Conservation (phyloP, 2,797 vertebrate species). For the Pseudochirops cupreus region DNA sequence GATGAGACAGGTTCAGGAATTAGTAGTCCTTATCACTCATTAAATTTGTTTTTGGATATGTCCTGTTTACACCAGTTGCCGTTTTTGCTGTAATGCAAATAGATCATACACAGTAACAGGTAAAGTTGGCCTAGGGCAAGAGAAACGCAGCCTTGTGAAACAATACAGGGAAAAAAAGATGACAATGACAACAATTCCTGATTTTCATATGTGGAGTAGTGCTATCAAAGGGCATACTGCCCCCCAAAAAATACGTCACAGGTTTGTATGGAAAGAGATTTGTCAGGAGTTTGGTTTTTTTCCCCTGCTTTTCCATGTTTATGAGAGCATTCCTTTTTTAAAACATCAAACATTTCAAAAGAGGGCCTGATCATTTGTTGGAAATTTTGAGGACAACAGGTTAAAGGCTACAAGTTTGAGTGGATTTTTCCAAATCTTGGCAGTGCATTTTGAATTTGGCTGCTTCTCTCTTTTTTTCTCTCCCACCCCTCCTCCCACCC, state of each 20-base stretch:
- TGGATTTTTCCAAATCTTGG: background rate
- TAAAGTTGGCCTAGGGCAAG: constrained; percentile 27
- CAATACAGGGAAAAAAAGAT: background rate
- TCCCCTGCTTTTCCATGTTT: background rate
- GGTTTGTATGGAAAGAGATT: background rate
- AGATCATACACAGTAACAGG: rapidly evolving
- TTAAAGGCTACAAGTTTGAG: background rate
- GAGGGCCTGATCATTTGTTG: constrained; percentile 39
- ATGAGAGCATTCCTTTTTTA: background rate
- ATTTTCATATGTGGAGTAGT: constrained; percentile 59
- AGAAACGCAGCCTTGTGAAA: constrained; percentile 27
- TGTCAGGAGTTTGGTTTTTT: background rate
- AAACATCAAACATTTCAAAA: background rate
- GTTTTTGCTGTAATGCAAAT: background rate
- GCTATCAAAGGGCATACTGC: background rate
- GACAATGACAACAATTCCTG: background rate
- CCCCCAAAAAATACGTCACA: background rate
- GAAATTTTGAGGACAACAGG: background rate
- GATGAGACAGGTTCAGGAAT: background rate
- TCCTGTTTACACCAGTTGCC: constrained; percentile 24
- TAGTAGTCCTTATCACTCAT: constrained; percentile 13
- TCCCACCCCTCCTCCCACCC: constrained; percentile 11
- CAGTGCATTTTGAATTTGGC: constrained; percentile 17
- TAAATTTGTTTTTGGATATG: constrained; percentile 45
- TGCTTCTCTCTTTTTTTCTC: background rate